Conservation (phyloP, 2,888 invertebrate genomes). For the Theristus sp. region DNA sequence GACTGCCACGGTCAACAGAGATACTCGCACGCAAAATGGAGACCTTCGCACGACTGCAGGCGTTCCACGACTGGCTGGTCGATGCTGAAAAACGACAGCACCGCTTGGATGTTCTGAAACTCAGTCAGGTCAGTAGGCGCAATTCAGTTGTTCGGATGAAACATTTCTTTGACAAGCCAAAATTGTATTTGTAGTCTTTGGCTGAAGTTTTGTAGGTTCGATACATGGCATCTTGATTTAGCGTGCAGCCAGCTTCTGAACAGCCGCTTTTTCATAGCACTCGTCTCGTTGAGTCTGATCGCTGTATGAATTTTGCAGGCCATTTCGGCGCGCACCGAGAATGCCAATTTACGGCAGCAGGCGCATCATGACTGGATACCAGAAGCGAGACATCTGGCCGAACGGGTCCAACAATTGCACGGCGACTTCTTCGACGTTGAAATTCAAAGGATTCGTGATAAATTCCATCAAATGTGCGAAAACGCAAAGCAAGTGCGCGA, state of each 20-base stretch:
- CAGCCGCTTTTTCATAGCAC: no score
- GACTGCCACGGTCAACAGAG: not conserved
- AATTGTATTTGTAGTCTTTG: no score
- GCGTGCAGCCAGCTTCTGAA: no score
- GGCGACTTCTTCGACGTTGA: constrained; percentile 1
- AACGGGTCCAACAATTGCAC: not conserved
- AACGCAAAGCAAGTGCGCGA: not conserved
- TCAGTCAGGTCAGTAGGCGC: not conserved
- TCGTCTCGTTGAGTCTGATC: no score
- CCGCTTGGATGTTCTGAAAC: not conserved
- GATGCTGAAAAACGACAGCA: not conserved
- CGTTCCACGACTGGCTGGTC: not conserved
- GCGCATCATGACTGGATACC: not conserved
- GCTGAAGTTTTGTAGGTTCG: no score
- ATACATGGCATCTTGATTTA: no score
- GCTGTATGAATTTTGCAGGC: no score
- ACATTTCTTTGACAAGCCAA: no score
- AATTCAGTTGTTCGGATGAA: no score
- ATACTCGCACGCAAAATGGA: not conserved
- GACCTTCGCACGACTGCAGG: not conserved
- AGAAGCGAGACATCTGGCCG: not conserved
- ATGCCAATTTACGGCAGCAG: not conserved
- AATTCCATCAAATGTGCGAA: not conserved
- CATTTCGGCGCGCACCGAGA: not conserved
- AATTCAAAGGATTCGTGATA: not conserved